Evolutionary conservation across 92 coral and sea anemone genomes (phyloP).

Genomic region (Porites lobata): DNA sequence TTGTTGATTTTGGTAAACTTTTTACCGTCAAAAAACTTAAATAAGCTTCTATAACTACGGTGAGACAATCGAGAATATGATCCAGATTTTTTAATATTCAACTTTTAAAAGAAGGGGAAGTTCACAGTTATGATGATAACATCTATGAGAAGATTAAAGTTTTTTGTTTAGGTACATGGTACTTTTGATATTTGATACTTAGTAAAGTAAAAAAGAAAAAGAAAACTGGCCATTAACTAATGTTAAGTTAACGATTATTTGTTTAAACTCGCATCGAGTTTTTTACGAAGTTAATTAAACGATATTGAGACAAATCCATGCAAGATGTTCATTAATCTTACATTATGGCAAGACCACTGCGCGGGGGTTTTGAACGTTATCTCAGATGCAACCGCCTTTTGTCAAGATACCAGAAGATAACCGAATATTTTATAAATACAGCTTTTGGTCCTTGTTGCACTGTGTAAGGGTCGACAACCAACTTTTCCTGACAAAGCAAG

Average conservation of each 20-base stretch:
- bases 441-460: background rate
- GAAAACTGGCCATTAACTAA: background rate
- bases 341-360: background rate
- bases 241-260: background rate
- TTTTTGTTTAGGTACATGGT: background rate
- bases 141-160: no score
- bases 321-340: conserved; percentile 2
- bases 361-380: conserved; percentile 15
- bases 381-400: background rate
- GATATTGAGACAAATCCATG: background rate
- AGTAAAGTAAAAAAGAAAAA: background rate
- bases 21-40: background rate
- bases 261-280: background rate
- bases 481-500: no score
- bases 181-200: background rate
- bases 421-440: background rate
- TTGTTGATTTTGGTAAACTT: background rate
- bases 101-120: no score
- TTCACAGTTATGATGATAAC: no score
- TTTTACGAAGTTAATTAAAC: background rate
- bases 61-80: background rate
- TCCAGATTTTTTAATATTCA: background rate
- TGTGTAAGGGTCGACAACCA: background rate
- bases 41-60: background rate
- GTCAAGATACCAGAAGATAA: background rate